Percentiles rank a stretch among this genome's conserved stretches.
Conservation (phyloP, 2,113 vertebrate species). For the Trogon surrucura region DNA sequence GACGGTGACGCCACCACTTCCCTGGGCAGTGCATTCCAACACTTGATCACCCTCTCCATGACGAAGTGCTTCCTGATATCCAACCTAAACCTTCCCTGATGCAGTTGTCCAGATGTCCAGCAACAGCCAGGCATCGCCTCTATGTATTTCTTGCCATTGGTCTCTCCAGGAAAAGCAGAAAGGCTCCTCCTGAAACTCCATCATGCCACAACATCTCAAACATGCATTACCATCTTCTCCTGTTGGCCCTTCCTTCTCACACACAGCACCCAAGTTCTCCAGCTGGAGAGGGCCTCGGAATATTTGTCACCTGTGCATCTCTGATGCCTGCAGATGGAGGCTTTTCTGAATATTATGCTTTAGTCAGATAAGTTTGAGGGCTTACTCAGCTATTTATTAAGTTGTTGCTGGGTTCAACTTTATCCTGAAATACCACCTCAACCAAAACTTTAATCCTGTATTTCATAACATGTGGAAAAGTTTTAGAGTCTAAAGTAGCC, state of each 20-base stretch:
- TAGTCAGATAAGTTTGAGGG: neutral
- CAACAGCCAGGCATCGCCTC: neutral
- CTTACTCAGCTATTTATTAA: neutral
- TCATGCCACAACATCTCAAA: neutral
- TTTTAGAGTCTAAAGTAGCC: neutral
- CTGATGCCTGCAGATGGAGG: neutral
- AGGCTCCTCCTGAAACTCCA: neutral
- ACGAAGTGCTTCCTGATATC: too few relatives aligned
- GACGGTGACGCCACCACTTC: too few relatives aligned
- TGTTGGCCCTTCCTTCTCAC: neutral
- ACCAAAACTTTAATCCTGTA: neutral
- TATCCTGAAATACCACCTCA: neutral
- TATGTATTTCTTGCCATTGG: rapidly evolving
- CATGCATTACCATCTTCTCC: neutral
- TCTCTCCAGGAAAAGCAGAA: neutral
- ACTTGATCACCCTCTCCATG: too few relatives aligned
- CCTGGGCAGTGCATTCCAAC: too few relatives aligned
- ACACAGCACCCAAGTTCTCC: neutral
- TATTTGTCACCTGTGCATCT: neutral
- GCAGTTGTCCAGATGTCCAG: neutral
- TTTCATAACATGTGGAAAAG: neutral
- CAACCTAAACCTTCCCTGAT: too few relatives aligned
- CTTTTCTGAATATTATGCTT: neutral
- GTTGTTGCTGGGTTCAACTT: neutral
- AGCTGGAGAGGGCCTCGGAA: neutral